These are phyloP conservation scores for Limulus polyphemus DNA, from an alignment of 2,888 invertebrate genomes.

Conservation along the genomic window DNA sequence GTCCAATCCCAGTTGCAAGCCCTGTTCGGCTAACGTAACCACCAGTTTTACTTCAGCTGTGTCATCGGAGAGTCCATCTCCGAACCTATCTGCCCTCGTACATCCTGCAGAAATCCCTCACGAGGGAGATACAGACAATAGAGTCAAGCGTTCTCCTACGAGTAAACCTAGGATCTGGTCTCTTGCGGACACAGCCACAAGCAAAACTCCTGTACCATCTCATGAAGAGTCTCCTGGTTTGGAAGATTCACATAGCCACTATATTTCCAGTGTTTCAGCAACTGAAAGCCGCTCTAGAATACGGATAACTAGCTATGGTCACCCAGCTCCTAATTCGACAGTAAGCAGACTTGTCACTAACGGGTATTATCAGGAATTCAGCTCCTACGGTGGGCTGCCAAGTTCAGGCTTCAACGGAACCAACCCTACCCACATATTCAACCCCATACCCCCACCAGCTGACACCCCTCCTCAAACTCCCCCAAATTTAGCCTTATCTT, in stretches of 20 bases:
- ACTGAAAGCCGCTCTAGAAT: neutral
- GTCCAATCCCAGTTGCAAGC: too few species aligned
- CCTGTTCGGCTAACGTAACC: too few species aligned
- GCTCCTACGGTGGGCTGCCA: neutral
- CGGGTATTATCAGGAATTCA: neutral
- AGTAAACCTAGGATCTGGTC: conserved; percentile 87
- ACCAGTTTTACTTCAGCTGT: too few species aligned
- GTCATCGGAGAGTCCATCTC: too few species aligned
- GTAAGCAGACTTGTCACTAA: neutral
- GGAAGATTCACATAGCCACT: neutral
- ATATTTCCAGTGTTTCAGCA: conserved; percentile 6
- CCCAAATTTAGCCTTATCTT: conserved; percentile 55
- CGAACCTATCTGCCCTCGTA: too few species aligned
- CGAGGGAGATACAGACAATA: too few species aligned
- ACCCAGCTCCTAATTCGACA: neutral
- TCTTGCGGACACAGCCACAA: conserved; percentile 81
- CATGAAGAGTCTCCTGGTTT: conserved; percentile 33
- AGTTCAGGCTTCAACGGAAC: neutral
- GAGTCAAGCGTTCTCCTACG: too few species aligned
- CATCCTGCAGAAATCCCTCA: too few species aligned
- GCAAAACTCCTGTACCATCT: conserved; percentile 72
- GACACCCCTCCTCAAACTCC: conserved; percentile 90
- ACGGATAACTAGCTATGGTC: neutral
- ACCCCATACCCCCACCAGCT: conserved; percentile 43
- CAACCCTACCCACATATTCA: neutral